Conservation (phyloP, 1,140 invertebrate species). For the Drosophila setifemur region DNA sequence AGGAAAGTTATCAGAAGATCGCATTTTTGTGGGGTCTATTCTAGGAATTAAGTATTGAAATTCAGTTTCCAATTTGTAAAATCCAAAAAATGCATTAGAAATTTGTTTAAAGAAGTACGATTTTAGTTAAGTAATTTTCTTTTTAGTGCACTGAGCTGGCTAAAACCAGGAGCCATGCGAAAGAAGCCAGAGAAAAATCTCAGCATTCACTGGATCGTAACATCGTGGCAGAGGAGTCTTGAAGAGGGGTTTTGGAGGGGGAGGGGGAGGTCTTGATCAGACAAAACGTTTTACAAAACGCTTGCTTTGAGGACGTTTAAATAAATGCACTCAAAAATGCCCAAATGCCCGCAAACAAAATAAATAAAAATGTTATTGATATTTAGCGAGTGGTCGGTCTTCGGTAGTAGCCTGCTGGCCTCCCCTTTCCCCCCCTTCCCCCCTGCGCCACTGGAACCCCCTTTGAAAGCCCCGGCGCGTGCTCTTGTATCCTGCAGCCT, state of each 20-base stretch:
- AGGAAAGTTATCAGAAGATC: no score
- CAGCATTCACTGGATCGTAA: conserved; percentile 52
- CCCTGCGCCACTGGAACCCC: no score
- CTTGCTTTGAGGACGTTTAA: conserved; percentile 71
- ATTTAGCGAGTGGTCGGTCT: conserved; percentile 64
- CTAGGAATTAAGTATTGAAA: no score
- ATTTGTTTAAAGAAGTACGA: no score
- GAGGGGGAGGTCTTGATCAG: conserved; percentile 25
- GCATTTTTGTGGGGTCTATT: no score
- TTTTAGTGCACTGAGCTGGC: conserved; percentile 3
- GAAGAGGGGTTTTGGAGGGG: not conserved
- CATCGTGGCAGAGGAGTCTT: conserved; percentile 1
- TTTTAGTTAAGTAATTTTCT: not conserved
- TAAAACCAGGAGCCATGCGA: conserved; percentile 22
- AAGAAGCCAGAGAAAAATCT: conserved; percentile 52
- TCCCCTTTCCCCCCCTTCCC: not conserved
- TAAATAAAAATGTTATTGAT: conserved; percentile 81
- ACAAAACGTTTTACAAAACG: conserved; percentile 77
- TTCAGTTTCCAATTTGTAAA: no score
- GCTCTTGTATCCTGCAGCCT: conserved; percentile 52
- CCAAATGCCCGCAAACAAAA: conserved; percentile 79
- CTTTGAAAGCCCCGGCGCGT: conserved; percentile 48
- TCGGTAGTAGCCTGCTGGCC: no score
- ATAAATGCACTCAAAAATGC: conserved; percentile 81
- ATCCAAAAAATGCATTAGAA: no score